Base-by-base conservation (phyloP, 2,888 invertebrate genomes). In the Emmelina monodactyla region DNA sequence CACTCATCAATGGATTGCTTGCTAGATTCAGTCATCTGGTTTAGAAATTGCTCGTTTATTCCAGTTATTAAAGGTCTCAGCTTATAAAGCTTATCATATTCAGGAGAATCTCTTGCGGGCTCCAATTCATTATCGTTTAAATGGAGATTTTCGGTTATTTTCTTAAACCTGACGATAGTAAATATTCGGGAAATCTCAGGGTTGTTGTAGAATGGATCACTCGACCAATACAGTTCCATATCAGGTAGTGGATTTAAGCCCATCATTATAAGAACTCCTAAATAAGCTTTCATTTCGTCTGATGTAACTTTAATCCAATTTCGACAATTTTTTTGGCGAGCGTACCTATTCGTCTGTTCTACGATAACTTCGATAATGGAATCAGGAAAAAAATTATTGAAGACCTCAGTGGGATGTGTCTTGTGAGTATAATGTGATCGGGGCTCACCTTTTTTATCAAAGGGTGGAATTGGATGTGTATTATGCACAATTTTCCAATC, bases 141-240 rank as follows among this genome's bases (percentile, higher is more conserved):
- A 33, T 50, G 48, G n/a, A 52, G 37, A 35, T 49, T 49, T 47
- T 41, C 45, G 10, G 38, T 45, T 2, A 44, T 47, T 40, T 50
- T 50, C 37, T 49, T 43, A 34, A 48, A 49, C 41, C 44, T 37
- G 36, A n/a, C n/a, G n/a, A n/a, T n/a, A n/a, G n/a, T n/a, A n/a
- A n/a, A n/a, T n/a, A 43, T 29, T 25, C 37, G 32, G 7, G 43
- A 35, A 22, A 51, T 49, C 41, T 45, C 46, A 14, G 32, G 14
- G 37, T 47, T 49, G 31, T 45, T 40, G 37, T 47, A 51, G 34
- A 49, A 49, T 14, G 44, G 37, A 35, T 51, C 46, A 37, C 25
- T 43, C 11, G 46, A 46, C 47, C 46, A 51, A 31, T 47, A 47
- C 7, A 45, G 31, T 12, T 48, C 44, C 38, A 47, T 39, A 33